Base-by-base conservation (phyloP, 23 tunicate genomes). In the Ciona savignyi region DNA sequence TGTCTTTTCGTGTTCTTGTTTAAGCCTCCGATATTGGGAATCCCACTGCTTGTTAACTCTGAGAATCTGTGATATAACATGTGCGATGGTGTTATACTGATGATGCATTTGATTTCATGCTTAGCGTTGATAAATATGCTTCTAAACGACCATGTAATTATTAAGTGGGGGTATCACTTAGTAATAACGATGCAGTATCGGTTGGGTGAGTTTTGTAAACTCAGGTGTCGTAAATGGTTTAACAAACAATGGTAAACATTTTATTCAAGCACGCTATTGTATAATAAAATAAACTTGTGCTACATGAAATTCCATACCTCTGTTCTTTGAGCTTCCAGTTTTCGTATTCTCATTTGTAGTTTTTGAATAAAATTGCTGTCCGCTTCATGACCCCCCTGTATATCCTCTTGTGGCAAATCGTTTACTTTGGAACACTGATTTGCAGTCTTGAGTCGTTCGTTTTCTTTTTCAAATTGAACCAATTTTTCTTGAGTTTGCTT, bases 41-140 rank as follows among this genome's bases (percentile, higher is more conserved):
- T 83, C 80, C 88, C 88, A 83, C 34, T 62, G 73, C 29, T 76
- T 76, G 64, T 83, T 83, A 20, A 83, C 88, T n/a, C 28, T 63
- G 15, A 63, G 28, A 63, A 63, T 63, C 67, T 63, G 28, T n/a
- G 22, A 22, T 4, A 63, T n/a, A 63, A 6, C 15, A 42, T 15
- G 56, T 42, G n/a, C n/a, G n/a, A n/a, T n/a, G n/a, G n/a, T n/a
- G n/a, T n/a, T n/a, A n/a, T n/a, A n/a, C n/a, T n/a, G n/a, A n/a
- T n/a, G n/a, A n/a, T n/a, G n/a, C n/a, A n/a, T n/a, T n/a, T n/a
- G n/a, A n/a, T n/a, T n/a, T n/a, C n/a, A n/a, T n/a, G n/a, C n/a
- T n/a, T n/a, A n/a, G n/a, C n/a, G n/a, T n/a, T n/a, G n/a, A n/a
- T n/a, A n/a, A n/a, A n/a, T n/a, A n/a, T n/a, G n/a, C n/a, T n/a